Base-by-base conservation (phyloP, 2,888 invertebrate genomes). In the Tethea ocularis region DNA sequence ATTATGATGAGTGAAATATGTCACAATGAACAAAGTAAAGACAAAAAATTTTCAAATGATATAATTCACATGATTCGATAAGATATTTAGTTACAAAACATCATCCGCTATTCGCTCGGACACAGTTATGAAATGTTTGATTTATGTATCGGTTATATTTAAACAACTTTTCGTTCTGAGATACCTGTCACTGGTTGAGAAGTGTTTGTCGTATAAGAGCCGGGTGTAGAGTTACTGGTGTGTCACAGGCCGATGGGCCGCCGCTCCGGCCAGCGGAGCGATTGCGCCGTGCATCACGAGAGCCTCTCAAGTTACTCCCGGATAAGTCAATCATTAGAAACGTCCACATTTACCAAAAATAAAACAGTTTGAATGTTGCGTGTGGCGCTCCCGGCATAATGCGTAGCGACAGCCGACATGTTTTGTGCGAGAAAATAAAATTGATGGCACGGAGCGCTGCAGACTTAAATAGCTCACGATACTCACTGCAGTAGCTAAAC, bases 351-450 rank as follows among this genome's bases (percentile, higher is more conserved):
- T 84, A 80, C 86, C 88, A 78, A 84, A 92, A 93, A 92, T 92
- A 93, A 92, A 92, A 91, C 89, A 78, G 80, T 86, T 83, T 83
- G 79, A 88, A 91, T 87, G 89, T 87, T 88, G 90, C 89, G 91
- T 91, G 91, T 87, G 89, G 89, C 87, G 86, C 87, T 81, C 86
- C 74, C 80, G 76, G 80, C 81, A 88, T 91, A 91, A 93, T 89
- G 90, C 86, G 88, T 83, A 89, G 89, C 89, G 92, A 91, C 92
- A 91, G 88, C 87, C 88, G 86, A 91, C 92, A 88, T 91, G 91
- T 91, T 91, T 90, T 91, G 91, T 88, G 89, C 90, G 90, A 91
- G 91, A 92, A 93, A 92, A 92, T 91, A 92, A 93, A 91, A 93
- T 90, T 88, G 88, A 91, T 91, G 92, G 88, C 87, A 83, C 86